Conservation (phyloP, 2,888 invertebrate species). For the Parochlus steinenii region DNA sequence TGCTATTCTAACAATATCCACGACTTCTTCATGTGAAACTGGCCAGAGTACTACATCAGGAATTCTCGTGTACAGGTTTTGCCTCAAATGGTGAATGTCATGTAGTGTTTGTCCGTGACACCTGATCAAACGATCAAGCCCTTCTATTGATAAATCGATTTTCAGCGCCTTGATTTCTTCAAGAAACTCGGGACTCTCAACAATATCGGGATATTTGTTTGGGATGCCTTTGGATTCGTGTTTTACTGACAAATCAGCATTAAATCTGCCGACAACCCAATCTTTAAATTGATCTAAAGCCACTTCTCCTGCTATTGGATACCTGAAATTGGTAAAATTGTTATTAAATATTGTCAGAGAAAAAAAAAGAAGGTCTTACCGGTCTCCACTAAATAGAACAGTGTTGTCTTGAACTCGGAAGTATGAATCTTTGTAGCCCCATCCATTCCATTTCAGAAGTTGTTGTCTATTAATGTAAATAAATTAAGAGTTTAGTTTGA, state of each 20-base stretch:
- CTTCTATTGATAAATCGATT: conserved; percentile 50
- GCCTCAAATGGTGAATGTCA: conserved; percentile 66
- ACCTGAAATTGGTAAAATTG: conserved; percentile 34
- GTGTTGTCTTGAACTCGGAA: conserved; percentile 51
- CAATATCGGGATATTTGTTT: conserved; percentile 46
- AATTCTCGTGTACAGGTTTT: conserved; percentile 60
- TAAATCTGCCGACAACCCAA: conserved; percentile 62
- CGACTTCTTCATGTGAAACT: conserved; percentile 68
- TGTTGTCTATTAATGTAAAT: conserved; percentile 53
- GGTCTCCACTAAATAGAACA: conserved; percentile 38
- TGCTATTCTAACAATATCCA: conserved; percentile 60
- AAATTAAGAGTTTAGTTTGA: conserved; percentile 9
- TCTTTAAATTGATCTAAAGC: conserved; percentile 59
- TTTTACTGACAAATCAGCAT: conserved; percentile 37
- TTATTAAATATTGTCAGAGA: background rate
- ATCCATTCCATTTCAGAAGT: conserved; percentile 94
- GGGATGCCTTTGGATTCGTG: conserved; percentile 38
- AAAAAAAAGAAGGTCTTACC: conserved; percentile 14
- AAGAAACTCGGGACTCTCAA: conserved; percentile 41
- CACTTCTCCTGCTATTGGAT: conserved; percentile 50
- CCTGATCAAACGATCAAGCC: conserved; percentile 69
- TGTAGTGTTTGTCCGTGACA: conserved; percentile 88
- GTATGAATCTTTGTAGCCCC: conserved; percentile 96
- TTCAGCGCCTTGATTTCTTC: conserved; percentile 36
- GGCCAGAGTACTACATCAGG: conserved; percentile 95